A percentile compares a stretch with the other conserved stretches of the same genome.
Conservation (phyloP, 2,888 invertebrate species). For the Drosophila setosimentum region DNA sequence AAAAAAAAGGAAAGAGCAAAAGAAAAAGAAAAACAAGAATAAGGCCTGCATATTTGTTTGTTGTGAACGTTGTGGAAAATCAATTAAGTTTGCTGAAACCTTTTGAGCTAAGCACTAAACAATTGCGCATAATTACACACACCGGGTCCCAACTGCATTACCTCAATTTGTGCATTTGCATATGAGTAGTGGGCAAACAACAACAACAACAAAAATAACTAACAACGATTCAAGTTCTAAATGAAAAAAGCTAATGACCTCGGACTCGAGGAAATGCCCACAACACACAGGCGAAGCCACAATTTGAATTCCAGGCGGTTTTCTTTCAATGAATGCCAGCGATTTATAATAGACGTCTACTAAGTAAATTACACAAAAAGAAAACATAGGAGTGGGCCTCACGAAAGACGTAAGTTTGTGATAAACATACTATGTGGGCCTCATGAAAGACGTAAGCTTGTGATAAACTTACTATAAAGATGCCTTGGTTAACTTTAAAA, state of each 20-base stretch:
- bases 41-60: constrained; percentile 33
- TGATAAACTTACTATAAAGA: no score
- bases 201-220: constrained; percentile 40
- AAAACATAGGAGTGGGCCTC: constrained; percentile 1
- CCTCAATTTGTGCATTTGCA: constrained; percentile 79
- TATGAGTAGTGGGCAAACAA: constrained; percentile 33
- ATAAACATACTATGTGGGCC: no score
- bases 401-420: not conserved
- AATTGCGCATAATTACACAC: constrained; percentile 79
- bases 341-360: constrained; percentile 6
- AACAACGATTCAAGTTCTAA: constrained; percentile 65
- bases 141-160: constrained; percentile 58
- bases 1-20: constrained; percentile 13
- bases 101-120: constrained; percentile 76
- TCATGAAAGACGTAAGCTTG: constrained; percentile 3
- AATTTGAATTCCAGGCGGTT: constrained; percentile 13
- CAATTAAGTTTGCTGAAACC: constrained; percentile 72
- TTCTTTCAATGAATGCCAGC: constrained; percentile 38
- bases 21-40: constrained; percentile 13
- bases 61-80: constrained; percentile 60
- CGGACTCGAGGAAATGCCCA: constrained; percentile 48
- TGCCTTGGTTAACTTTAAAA: no score
- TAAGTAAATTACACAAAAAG: not conserved
- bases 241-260: constrained; percentile 73
- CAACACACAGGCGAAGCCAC: constrained; percentile 24